A percentile compares a stretch with the other conserved stretches of the same genome.
These are phyloP conservation scores for Nudaria mundana DNA, from an alignment of 2,888 invertebrate species.

Conservation along the genomic window DNA sequence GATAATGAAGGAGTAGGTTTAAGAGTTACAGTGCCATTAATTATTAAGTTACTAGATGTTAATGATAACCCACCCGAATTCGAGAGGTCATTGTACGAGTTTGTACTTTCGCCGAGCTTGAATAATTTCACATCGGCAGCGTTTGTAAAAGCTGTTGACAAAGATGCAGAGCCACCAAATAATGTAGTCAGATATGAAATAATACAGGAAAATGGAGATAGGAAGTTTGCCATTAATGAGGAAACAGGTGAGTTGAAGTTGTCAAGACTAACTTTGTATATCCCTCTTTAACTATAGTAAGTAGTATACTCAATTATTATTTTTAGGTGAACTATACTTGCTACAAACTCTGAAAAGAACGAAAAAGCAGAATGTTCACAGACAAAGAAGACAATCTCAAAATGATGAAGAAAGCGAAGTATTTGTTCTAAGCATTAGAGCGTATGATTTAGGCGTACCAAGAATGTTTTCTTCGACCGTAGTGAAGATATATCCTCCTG, in stretches of 20 bases:
- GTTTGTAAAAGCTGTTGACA: constrained; percentile 91
- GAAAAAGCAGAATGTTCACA: constrained; percentile 60
- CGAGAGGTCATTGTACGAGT: constrained; percentile 89
- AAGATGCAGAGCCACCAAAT: constrained; percentile 91
- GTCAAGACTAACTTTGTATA: background rate
- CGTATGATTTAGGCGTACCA: constrained; percentile 93
- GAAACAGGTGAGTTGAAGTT: constrained; percentile 86
- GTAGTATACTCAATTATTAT: too few relatives aligned
- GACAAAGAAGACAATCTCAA: constrained; percentile 75
- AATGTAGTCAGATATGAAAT: constrained; percentile 93
- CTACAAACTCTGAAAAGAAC: constrained; percentile 74
- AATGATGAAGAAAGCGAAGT: constrained; percentile 72
- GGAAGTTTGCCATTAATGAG: constrained; percentile 88
- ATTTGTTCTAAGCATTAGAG: constrained; percentile 86
- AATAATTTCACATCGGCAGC: constrained; percentile 89
- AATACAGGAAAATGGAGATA: constrained; percentile 87
- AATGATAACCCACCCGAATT: constrained; percentile 95
- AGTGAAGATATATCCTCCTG: constrained; percentile 90
- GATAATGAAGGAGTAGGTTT: constrained; percentile 93
- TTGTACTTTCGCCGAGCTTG: constrained; percentile 87
- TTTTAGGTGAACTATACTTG: constrained; percentile 84
- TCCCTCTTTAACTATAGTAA: background rate
- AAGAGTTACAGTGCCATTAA: constrained; percentile 86
- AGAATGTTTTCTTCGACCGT: constrained; percentile 86
- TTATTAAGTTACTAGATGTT: constrained; percentile 88